phyloP scores from a whole-genome alignment of 2,888 invertebrate genomes.

The Erannis defoliaria region DNA sequence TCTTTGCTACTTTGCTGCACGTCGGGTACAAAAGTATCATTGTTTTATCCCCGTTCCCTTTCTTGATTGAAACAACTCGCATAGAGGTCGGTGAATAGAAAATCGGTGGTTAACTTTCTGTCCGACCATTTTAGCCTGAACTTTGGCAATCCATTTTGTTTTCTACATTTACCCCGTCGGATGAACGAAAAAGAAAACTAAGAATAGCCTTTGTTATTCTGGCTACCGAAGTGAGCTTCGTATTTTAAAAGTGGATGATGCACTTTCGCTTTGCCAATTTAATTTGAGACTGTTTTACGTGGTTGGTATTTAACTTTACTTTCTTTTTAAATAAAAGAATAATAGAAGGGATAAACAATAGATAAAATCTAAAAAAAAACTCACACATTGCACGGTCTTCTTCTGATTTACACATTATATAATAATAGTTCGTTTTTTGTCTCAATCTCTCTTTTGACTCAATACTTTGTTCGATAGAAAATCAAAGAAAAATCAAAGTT shows the following conservation, averaged over 20 bases:
- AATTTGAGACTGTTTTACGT: slow-evolving; percentile 37
- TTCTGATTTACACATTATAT: too few species aligned
- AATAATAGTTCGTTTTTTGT: neutral
- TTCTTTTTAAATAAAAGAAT: neutral
- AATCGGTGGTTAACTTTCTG: slow-evolving; percentile 64
- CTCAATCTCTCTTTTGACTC: neutral
- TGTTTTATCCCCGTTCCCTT: slow-evolving; percentile 59
- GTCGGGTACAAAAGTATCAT: slow-evolving; percentile 43
- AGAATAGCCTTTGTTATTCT: slow-evolving; percentile 52
- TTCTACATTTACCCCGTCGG: slow-evolving; percentile 50
- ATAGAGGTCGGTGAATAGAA: slow-evolving; percentile 64
- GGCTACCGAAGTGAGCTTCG: slow-evolving; percentile 42
- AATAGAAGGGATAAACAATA: neutral
- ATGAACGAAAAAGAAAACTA: slow-evolving; percentile 53
- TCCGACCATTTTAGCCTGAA: slow-evolving; percentile 59
- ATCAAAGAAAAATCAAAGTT: slow-evolving; percentile 25
- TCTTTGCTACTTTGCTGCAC: slow-evolving; percentile 31
- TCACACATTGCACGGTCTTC: neutral
- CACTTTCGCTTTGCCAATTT: slow-evolving; percentile 37
- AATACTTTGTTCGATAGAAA: neutral
- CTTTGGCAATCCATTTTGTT: slow-evolving; percentile 63
- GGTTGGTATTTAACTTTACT: slow-evolving; percentile 17
- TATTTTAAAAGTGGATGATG: slow-evolving; percentile 39
- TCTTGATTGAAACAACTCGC: slow-evolving; percentile 70
- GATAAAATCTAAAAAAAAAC: neutral